Conservation (phyloP, 1,140 invertebrate species). For the Brachionus rotundiformis region DNA sequence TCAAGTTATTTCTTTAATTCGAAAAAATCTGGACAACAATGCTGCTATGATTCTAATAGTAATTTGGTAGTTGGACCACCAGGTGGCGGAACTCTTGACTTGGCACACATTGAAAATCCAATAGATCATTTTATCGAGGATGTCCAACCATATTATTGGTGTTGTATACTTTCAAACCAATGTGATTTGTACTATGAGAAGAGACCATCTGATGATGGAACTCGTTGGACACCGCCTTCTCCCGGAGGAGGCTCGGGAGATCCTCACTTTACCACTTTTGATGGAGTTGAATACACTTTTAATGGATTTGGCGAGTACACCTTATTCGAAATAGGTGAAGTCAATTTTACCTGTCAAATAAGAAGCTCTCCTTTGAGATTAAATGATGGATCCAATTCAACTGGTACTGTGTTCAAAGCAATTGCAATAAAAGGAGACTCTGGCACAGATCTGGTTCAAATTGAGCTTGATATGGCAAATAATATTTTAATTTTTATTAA, state of each 20-base stretch:
- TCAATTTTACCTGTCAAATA: constrained; percentile 50
- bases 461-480: not conserved
- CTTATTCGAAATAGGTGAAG: constrained; percentile 66
- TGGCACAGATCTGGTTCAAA: not conserved
- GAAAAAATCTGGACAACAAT: not conserved
- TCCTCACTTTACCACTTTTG: constrained; percentile 88
- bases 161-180: not conserved
- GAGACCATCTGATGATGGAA: not conserved
- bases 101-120: not conserved
- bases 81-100: not conserved
- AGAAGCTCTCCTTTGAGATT: not conserved
- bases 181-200: constrained; percentile 5
- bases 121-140: not conserved
- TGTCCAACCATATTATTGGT: not conserved
- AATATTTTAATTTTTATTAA: no score
- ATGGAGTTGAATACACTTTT: constrained; percentile 84
- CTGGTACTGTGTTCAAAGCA: not conserved
- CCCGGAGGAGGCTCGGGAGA: constrained; percentile 80
- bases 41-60: not conserved
- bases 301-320: constrained; percentile 93
- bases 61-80: not conserved
- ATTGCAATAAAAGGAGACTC: not conserved
- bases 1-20: not conserved
- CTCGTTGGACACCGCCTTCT: not conserved
- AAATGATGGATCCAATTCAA: not conserved